These are phyloP conservation scores for Ligdia adustata DNA, from an alignment of 2,888 invertebrate genomes.

Conservation along the genomic window DNA sequence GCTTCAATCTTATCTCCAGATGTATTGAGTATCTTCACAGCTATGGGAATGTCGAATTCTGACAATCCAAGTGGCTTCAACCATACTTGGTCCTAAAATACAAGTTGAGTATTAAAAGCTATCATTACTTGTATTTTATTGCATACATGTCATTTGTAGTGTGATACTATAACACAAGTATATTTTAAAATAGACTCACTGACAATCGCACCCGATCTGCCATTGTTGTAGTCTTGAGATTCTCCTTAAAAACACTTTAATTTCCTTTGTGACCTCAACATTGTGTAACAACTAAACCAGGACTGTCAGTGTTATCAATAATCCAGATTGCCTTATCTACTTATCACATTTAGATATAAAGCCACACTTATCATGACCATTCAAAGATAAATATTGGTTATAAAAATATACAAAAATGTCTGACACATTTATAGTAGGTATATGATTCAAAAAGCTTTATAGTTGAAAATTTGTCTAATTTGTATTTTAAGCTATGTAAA, in stretches of 20 bases:
- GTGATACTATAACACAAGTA: background rate
- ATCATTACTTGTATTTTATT: background rate
- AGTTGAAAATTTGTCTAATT: no score
- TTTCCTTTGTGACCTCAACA: conserved; percentile 43
- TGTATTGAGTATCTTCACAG: conserved; percentile 91
- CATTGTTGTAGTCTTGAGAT: conserved; percentile 64
- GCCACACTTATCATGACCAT: conserved; percentile 57
- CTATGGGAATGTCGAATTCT: conserved; percentile 94
- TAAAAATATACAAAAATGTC: no score
- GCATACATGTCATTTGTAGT: background rate
- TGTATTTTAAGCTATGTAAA: no score
- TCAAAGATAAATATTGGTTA: conserved; percentile 65
- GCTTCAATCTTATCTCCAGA: conserved; percentile 91
- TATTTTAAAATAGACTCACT: conserved; percentile 53
- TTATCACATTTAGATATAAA: conserved; percentile 52
- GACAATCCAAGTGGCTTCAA: conserved; percentile 87
- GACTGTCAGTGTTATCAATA: conserved; percentile 66
- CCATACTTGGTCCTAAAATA: conserved; percentile 92
- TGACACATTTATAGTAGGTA: no score
- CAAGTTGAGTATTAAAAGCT: background rate
- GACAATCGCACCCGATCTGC: conserved; percentile 63
- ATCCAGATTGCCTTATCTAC: conserved; percentile 61
- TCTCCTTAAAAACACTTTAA: conserved; percentile 51
- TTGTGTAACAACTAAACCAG: conserved; percentile 45
- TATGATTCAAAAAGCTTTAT: no score